phyloP scores from a whole-genome alignment of 2,113 vertebrate species.

The Piaya cayana region DNA sequence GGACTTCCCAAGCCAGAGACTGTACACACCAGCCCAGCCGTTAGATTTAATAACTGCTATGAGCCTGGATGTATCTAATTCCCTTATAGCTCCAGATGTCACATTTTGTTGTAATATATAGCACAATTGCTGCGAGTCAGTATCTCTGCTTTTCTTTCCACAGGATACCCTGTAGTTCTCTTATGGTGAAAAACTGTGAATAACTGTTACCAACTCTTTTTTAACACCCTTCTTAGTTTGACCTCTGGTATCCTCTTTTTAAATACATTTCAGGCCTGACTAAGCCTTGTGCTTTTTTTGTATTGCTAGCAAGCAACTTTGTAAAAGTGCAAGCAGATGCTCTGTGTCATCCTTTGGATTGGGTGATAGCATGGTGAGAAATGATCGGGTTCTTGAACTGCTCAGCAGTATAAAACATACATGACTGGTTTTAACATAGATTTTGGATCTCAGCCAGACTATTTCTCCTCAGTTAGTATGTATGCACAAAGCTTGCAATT shows the following conservation, averaged over 20 bases:
- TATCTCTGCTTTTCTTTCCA: not conserved
- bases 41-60: not conserved
- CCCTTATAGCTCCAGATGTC: not conserved
- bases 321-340: constrained; percentile 4
- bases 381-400: not conserved
- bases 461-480: not conserved
- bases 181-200: constrained; percentile 16
- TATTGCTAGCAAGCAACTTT: not conserved
- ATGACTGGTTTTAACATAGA: not conserved
- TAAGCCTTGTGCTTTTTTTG: not conserved
- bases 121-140: not conserved
- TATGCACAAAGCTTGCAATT: not conserved
- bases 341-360: not conserved
- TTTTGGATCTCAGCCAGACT: not conserved
- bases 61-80: not conserved
- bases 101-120: not conserved
- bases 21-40: not conserved
- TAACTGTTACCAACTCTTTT: constrained; percentile 27
- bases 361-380: not conserved
- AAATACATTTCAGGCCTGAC: not conserved
- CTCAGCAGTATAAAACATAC: not conserved
- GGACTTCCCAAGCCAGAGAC: not conserved
- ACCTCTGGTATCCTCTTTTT: constrained; percentile 9
- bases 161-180: not conserved
- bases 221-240: not conserved